These are phyloP conservation scores for Ferdinandea cuprea DNA, from an alignment of 2,888 invertebrate species.

Conservation along the genomic window DNA sequence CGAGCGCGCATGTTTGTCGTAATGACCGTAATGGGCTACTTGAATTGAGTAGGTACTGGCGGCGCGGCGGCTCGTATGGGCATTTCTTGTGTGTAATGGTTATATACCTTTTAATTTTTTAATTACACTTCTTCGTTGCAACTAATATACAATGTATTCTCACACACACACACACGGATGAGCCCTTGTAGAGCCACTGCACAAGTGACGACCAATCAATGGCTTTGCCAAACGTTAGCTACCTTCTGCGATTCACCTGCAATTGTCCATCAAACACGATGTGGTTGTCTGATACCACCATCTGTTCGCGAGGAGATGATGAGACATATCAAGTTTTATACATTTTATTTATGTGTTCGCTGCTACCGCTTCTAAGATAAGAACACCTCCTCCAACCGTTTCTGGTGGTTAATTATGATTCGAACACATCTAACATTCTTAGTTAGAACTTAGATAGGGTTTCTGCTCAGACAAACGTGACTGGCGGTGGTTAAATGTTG, in stretches of 20 bases:
- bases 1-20: conserved; percentile 47
- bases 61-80: conserved; percentile 40
- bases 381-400: conserved; percentile 57
- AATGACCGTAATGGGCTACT: conserved; percentile 71
- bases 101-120: conserved; percentile 66
- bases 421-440: conserved; percentile 49
- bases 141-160: neutral
- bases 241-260: conserved; percentile 35
- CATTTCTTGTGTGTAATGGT: conserved; percentile 39
- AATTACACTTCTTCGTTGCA: conserved; percentile 47
- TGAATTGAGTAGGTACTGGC: conserved; percentile 52
- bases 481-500: conserved; percentile 25
- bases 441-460: conserved; percentile 14
- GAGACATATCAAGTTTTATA: conserved; percentile 29
- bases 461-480: conserved; percentile 53
- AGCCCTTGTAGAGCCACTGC: conserved; percentile 1
- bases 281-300: conserved; percentile 42
- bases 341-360: neutral
- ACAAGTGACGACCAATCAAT: conserved; percentile 28
- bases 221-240: conserved; percentile 22
- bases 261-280: conserved; percentile 58
- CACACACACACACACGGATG: neutral
- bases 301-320: conserved; percentile 33
- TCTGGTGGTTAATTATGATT: conserved; percentile 64
- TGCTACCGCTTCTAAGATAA: conserved; percentile 22